phyloP scores from a whole-genome alignment of 2,797 vertebrate species.

The Onychomys torridus region DNA sequence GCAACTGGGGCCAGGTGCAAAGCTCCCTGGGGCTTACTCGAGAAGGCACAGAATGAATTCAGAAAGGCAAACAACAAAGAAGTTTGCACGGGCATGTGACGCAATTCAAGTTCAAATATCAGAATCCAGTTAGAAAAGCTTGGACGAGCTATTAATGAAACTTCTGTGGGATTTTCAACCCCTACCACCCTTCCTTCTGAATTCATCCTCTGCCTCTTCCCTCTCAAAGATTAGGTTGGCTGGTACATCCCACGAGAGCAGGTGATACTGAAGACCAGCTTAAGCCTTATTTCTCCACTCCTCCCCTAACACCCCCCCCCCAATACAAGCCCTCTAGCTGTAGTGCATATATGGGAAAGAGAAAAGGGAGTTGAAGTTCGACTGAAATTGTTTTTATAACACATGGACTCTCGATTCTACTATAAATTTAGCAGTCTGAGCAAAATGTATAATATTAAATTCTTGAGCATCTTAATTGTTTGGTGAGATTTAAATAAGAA shows the following conservation, averaged over 20 bases:
- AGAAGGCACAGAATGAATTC: neutral
- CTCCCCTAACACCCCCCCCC: neutral
- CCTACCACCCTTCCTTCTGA: neutral
- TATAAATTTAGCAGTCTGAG: neutral
- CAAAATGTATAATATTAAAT: constrained; percentile 20
- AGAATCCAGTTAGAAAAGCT: neutral
- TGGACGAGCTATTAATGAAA: neutral
- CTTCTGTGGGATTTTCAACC: constrained; percentile 16
- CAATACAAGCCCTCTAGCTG: neutral
- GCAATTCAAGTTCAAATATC: neutral
- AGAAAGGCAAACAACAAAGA: constrained; percentile 3
- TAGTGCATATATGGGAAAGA: neutral
- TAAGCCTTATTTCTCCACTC: neutral
- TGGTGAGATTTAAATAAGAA: constrained; percentile 20
- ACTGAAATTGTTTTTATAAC: neutral
- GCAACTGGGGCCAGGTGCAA: neutral
- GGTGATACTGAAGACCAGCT: neutral
- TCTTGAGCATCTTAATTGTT: constrained; percentile 8
- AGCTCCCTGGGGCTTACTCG: neutral
- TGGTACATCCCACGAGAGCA: neutral
- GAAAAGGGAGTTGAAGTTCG: neutral
- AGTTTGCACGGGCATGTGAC: neutral
- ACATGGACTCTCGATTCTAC: neutral
- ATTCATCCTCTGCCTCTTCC: neutral
- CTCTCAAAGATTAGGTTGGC: neutral